Evolutionary conservation across 1,140 invertebrate species (phyloP), one percentile per base, ranked within the genome.

Genomic region (Nephotettix cincticeps): DNA sequence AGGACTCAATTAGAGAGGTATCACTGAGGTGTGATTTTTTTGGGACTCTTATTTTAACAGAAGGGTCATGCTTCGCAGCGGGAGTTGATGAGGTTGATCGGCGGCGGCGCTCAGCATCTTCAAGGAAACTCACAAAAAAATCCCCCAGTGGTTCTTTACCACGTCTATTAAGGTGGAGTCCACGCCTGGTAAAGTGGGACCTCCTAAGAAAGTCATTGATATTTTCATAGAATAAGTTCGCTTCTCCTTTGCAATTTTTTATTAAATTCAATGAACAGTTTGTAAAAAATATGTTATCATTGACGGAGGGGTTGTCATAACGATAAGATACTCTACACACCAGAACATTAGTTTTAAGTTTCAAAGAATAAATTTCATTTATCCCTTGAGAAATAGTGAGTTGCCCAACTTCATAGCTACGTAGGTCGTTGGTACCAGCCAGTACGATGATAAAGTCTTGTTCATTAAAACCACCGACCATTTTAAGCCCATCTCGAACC

Each of bases 81-180:
- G 63, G 28, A n/a, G n/a, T n/a, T n/a, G n/a, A n/a, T n/a, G n/a
- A n/a, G n/a, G n/a, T n/a, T n/a, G n/a, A n/a, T n/a, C n/a, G n/a
- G n/a, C n/a, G n/a, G n/a, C n/a, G n/a, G n/a, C n/a, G n/a, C n/a
- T n/a, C n/a, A n/a, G n/a, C n/a, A n/a, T n/a, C n/a, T n/a, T n/a
- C n/a, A n/a, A n/a, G n/a, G n/a, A n/a, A n/a, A n/a, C n/a, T n/a
- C n/a, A n/a, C 40, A 14, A 67, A 40, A 19, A 25, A n/a, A n/a
- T 63, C n/a, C 17, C n/a, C 58, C 3, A 70, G 69, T 19, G 25
- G 25, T 25, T 36, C 1, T 61, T 70, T 70, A 17, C 69, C 69
- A 19, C 19, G 4, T 30, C 17, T 45, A 54, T 61, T 70, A 54
- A 66, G 56, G 40, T 70, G 69, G 29, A 70, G 56, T 6, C 69